These are phyloP conservation scores for Phalacrocorax brasilianus DNA, from an alignment of 2,113 vertebrate species.

Conservation along the genomic window DNA sequence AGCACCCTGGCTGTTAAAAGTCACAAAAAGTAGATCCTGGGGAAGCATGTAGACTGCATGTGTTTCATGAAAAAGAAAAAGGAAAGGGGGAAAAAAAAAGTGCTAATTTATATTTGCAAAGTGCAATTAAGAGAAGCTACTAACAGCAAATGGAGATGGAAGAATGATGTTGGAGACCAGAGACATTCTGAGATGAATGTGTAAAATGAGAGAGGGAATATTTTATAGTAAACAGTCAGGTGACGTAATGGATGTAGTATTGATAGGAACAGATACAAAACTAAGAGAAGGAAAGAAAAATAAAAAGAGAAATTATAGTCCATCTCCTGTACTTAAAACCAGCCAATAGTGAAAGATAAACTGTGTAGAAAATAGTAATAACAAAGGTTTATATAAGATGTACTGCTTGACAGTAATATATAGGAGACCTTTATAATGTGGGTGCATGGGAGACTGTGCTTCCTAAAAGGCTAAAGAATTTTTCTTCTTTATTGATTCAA, in stretches of 20 bases:
- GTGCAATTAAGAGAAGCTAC: neutral
- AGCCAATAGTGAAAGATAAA: neutral
- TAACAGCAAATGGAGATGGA: neutral
- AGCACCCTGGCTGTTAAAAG: neutral
- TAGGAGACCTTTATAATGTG: neutral
- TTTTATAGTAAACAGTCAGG: neutral
- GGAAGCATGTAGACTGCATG: neutral
- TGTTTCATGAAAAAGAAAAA: neutral
- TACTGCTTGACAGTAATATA: neutral
- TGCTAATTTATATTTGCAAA: neutral
- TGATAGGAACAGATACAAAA: neutral
- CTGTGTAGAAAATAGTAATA: neutral
- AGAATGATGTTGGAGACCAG: neutral
- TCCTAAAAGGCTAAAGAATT: neutral
- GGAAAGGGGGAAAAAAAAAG: rapidly evolving
- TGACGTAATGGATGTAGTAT: neutral
- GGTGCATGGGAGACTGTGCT: neutral
- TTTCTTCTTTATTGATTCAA: neutral
- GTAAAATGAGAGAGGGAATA: neutral
- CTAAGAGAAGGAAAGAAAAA: neutral
- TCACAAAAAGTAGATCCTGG: neutral
- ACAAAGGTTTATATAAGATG: neutral
- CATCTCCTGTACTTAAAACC: neutral
- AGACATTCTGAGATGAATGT: neutral
- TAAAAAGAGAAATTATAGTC: neutral